Conservation (phyloP, 2,113 vertebrate species). For the Bothrops jararaca region DNA sequence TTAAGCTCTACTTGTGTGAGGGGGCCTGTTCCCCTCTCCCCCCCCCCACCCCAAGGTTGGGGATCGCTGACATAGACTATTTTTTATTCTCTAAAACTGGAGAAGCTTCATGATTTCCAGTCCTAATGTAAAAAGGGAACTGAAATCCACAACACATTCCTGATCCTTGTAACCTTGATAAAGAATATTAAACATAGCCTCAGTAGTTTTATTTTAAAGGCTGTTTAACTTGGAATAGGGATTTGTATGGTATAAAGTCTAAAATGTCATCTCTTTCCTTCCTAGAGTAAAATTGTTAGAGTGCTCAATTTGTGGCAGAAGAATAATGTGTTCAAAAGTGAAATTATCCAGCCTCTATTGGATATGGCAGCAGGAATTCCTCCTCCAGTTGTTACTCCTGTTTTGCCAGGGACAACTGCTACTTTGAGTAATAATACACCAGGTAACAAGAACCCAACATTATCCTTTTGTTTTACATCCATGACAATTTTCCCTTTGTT, state of each 20-base stretch:
- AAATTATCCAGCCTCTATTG: conserved; percentile 96
- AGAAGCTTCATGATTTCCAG: background rate
- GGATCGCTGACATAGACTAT: background rate
- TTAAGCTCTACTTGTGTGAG: background rate
- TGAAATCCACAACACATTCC: background rate
- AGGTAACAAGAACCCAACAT: conserved; percentile 70
- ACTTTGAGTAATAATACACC: conserved; percentile 92
- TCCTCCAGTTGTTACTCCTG: conserved; percentile 88
- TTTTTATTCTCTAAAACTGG: background rate
- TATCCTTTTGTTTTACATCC: background rate
- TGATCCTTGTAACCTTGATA: background rate
- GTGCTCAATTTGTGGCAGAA: conserved; percentile 99
- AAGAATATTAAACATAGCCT: background rate
- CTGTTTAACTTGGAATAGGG: background rate
- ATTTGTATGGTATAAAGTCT: background rate
- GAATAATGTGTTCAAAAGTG: conserved; percentile 97
- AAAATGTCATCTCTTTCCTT: conserved; percentile 40
- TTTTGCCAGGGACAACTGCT: conserved; percentile 82
- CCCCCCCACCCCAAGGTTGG: background rate
- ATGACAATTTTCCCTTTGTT: background rate
- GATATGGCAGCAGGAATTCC: conserved; percentile 96
- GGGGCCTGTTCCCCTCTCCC: background rate
- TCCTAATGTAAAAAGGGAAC: background rate
- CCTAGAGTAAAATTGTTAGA: conserved; percentile 95
- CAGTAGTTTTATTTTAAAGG: background rate